Evolutionary conservation across 2,797 vertebrate species (phyloP).

Genomic region (Dallia pectoralis): DNA sequence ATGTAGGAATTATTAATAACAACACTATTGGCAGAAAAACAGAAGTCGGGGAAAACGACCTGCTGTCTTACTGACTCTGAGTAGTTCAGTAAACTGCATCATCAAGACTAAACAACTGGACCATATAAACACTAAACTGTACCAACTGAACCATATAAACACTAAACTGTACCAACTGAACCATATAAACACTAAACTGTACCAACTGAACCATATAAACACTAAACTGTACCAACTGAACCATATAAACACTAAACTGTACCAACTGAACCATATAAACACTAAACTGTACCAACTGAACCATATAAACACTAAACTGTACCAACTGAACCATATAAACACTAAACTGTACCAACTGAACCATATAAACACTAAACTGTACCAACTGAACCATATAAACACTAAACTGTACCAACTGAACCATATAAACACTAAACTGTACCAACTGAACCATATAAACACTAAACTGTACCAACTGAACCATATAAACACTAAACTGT

Average conservation of each 20-base stretch:
- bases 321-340: no score
- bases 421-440: no score
- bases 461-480: not conserved
- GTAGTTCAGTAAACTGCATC: no score
- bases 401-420: not conserved
- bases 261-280: not conserved
- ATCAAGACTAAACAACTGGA: not conserved
- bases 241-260: no score
- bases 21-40: no score
- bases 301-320: not conserved
- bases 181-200: no score
- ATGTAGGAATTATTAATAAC: no score
- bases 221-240: not conserved
- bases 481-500: not conserved
- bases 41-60: no score
- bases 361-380: not conserved
- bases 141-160: not conserved
- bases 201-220: not conserved
- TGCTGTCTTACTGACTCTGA: no score
- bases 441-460: not conserved
- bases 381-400: not conserved
- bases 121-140: no score
- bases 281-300: not conserved
- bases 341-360: no score
- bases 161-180: no score